Evolutionary conservation across 2,113 vertebrate genomes (phyloP).

Genomic region (Maccullochella peelii): DNA sequence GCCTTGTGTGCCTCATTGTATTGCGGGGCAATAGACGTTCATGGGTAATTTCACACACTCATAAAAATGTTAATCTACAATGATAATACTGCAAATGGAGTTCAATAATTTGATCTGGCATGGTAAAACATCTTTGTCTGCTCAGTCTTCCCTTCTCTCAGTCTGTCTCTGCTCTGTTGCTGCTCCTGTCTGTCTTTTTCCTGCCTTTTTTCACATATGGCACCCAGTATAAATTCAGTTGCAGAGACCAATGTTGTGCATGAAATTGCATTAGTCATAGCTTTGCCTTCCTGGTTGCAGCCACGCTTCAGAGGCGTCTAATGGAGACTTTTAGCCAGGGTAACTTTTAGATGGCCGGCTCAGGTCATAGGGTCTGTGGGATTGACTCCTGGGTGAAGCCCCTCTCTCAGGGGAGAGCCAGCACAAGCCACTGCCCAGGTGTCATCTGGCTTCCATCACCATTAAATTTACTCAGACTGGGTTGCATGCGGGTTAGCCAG

Average conservation of each 20-base stretch:
- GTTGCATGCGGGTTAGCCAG: conserved; percentile 2
- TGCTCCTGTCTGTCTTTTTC: conserved; percentile 23
- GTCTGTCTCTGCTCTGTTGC: conserved; percentile 28
- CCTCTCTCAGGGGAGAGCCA: conserved; percentile 18
- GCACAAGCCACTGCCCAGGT: background rate
- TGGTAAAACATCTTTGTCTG: conserved; percentile 60
- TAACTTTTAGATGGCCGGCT: conserved; percentile 56
- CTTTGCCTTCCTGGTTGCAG: conserved; percentile 58
- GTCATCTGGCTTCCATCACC: background rate
- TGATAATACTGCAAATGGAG: conserved; percentile 74
- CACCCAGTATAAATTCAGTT: conserved; percentile 58
- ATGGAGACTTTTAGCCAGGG: conserved; percentile 72
- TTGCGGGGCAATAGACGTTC: conserved; percentile 56
- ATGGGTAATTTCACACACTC: conserved; percentile 76
- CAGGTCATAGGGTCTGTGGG: conserved; percentile 48
- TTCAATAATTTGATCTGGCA: conserved; percentile 70
- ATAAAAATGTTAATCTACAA: conserved; percentile 78
- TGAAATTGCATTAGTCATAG: conserved; percentile 79
- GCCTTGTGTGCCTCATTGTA: conserved; percentile 58
- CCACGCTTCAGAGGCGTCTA: conserved; percentile 61
- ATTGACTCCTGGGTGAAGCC: conserved; percentile 23
- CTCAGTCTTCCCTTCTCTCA: conserved; percentile 25
- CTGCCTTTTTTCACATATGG: conserved; percentile 44
- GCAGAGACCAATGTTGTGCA: conserved; percentile 61
- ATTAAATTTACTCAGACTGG: conserved; percentile 9